These are phyloP conservation scores for Clupea harengus DNA, from an alignment of 2,113 vertebrate genomes.

Conservation along the genomic window DNA sequence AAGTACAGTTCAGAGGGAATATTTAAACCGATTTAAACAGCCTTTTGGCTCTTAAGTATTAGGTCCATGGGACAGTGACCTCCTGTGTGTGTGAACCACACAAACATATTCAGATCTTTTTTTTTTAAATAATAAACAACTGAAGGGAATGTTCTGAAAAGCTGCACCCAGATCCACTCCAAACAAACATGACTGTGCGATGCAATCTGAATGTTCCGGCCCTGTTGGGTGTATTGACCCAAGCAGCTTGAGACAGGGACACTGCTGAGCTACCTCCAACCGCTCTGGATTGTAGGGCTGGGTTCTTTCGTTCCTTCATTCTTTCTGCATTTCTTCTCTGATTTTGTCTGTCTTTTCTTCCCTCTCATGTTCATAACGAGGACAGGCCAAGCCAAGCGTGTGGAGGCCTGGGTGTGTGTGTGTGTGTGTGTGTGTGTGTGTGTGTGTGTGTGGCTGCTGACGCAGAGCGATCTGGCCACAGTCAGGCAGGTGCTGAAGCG, in stretches of 20 bases:
- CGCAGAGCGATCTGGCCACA: conserved; percentile 29
- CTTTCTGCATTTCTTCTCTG: background rate
- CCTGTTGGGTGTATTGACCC: conserved; percentile 40
- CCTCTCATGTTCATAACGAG: background rate
- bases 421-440: background rate
- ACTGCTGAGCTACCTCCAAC: background rate
- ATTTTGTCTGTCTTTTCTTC: background rate
- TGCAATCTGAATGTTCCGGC: conserved; percentile 45
- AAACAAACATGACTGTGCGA: conserved; percentile 38
- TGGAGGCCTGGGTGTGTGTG: background rate
- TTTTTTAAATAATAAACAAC: conserved; percentile 44
- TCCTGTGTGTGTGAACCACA: background rate
- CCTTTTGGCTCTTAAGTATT: background rate
- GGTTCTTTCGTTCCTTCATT: background rate
- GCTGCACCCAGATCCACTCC: conserved; percentile 35
- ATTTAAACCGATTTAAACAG: background rate
- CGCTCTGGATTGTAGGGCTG: background rate
- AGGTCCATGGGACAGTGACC: background rate
- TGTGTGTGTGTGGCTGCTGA: conserved; percentile 36
- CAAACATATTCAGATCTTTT: conserved; percentile 3
- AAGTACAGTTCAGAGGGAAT: background rate
- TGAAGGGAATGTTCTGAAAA: conserved; percentile 33
- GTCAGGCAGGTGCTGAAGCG: conserved; percentile 5
- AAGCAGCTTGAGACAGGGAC: background rate
- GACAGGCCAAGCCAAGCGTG: too few species aligned